Percentiles rank a stretch among this genome's conserved stretches.
Conservation (phyloP, 2,797 vertebrate genomes). For the Mallotus villosus region DNA sequence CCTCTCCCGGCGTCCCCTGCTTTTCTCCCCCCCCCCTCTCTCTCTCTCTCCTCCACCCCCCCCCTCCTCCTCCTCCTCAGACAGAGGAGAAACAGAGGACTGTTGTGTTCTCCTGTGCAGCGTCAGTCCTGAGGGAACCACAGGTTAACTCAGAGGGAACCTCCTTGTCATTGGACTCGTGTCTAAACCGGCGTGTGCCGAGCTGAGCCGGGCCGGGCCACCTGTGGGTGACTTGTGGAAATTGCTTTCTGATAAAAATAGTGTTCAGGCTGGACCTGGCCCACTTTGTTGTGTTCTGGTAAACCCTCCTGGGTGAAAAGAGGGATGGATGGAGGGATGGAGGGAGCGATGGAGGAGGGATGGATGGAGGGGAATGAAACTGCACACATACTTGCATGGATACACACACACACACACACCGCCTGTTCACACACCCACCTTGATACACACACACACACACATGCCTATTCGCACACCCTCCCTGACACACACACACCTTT, state of each 20-base stretch:
- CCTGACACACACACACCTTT: slow-evolving; percentile 1
- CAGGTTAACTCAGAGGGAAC: slow-evolving; percentile 61
- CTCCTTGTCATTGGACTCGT: slow-evolving; percentile 66
- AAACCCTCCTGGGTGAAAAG: slow-evolving; percentile 69
- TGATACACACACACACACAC: neutral
- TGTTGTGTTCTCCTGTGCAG: neutral
- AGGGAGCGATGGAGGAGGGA: slow-evolving; percentile 21
- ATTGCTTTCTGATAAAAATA: slow-evolving; percentile 80
- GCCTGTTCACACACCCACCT: too few relatives aligned
- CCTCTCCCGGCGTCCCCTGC: slow-evolving; percentile 14
- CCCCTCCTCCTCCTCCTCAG: slow-evolving; percentile 25
- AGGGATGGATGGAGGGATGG: slow-evolving; percentile 8
- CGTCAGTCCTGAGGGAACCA: slow-evolving; percentile 21
- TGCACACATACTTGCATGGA: neutral
- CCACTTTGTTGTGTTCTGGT: slow-evolving; percentile 75
- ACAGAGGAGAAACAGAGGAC: neutral
- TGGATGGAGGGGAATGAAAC: slow-evolving; percentile 12
- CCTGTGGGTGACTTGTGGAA: slow-evolving; percentile 72
- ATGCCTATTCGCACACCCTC: neutral
- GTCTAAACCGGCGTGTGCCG: slow-evolving; percentile 44
- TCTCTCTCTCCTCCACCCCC: slow-evolving; percentile 3
- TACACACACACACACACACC: neutral
- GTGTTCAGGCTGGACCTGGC: slow-evolving; percentile 70
- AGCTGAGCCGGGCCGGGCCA: slow-evolving; percentile 45
- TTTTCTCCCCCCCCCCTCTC: neutral